Base-by-base conservation (phyloP, 2,888 invertebrate species). In the Cryptophagus acutangulus region DNA sequence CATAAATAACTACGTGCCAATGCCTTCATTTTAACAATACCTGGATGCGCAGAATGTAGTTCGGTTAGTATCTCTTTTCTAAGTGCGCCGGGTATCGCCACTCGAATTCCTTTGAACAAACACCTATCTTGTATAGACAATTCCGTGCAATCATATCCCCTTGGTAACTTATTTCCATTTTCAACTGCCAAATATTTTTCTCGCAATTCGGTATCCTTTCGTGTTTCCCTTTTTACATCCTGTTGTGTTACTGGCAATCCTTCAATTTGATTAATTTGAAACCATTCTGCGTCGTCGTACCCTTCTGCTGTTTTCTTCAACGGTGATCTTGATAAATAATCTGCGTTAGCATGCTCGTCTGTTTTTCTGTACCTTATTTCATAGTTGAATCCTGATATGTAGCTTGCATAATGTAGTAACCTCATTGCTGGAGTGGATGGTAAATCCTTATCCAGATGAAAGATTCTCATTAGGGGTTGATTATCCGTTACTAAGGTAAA, bases 21-120 rank as follows among this genome's bases (percentile, higher is more conserved):
- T 5, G 37, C 17, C 16, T 44, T 44, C 41, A 36, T 41, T 34
- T 44, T 44, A 5, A 41, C 15, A 5, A 46, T 38, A 3, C 41
- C 46, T 14, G 40, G 18, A 28, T 46, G 41, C 6, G 37, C 17
- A 12, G n/a, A 44, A 40, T 56, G 56, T 36, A 54, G 54, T 25
- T 35, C 24, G 15, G 29, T 17, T 17, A 45, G 30, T 13, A 45
- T 15, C 10, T 42, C 8, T 10, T 29, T 33, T 35, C 33, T 10
- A 36, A 49, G 36, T 1, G 35, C 31, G 18, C 31, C 13, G 12
- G 48, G 51, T 25, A 41, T 45, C 3, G 49, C 37, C 12, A 50
- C 39, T 45, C 51, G 26, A 8, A 26, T 26, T 3, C 26, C 26
- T 8, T 26, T 3, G 9, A 26, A 26, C 3, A 26, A 12, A n/a